phyloP scores from a whole-genome alignment of 1,140 invertebrate species.

The Aphelenchoides fujianensis region DNA sequence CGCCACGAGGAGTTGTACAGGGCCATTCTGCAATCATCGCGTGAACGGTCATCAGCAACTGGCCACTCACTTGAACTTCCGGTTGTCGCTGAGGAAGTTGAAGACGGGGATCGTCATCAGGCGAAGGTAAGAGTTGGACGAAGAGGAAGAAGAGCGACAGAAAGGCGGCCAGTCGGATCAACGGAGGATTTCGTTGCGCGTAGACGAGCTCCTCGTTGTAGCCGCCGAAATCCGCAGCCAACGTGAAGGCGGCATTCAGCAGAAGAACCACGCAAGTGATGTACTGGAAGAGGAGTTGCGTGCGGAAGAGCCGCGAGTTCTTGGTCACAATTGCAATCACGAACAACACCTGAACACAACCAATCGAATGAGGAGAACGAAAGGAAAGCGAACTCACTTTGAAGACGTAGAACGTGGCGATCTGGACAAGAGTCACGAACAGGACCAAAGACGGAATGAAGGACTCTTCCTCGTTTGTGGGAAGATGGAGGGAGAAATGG shows the following conservation, averaged over 20 bases:
- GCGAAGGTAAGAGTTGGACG: constrained; percentile 53
- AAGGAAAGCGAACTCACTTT: constrained; percentile 38
- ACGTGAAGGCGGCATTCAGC: constrained; percentile 56
- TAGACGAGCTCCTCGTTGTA: constrained; percentile 55
- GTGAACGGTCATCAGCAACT: constrained; percentile 26
- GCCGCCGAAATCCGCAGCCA: constrained; percentile 59
- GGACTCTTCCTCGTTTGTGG: constrained; percentile 17
- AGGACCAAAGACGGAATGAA: constrained; percentile 42
- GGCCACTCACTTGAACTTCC: constrained; percentile 52
- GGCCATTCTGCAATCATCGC: constrained; percentile 39
- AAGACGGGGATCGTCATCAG: constrained; percentile 58
- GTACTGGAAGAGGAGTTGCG: constrained; percentile 59
- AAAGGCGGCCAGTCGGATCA: constrained; percentile 56
- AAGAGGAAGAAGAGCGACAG: constrained; percentile 54
- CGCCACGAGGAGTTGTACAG: constrained; percentile 57
- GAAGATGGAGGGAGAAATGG: constrained; percentile 52
- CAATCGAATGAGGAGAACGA: constrained; percentile 20
- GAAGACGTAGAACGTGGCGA: constrained; percentile 51
- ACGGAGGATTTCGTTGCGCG: constrained; percentile 46
- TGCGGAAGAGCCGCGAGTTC: constrained; percentile 44
- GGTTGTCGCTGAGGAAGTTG: constrained; percentile 54
- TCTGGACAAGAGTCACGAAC: constrained; percentile 47
- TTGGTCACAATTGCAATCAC: constrained; percentile 48
- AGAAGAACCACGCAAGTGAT: constrained; percentile 57
- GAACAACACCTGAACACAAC: constrained; percentile 49